phyloP scores from a whole-genome alignment of 2,888 invertebrate species.

The Onchidella celtica region DNA sequence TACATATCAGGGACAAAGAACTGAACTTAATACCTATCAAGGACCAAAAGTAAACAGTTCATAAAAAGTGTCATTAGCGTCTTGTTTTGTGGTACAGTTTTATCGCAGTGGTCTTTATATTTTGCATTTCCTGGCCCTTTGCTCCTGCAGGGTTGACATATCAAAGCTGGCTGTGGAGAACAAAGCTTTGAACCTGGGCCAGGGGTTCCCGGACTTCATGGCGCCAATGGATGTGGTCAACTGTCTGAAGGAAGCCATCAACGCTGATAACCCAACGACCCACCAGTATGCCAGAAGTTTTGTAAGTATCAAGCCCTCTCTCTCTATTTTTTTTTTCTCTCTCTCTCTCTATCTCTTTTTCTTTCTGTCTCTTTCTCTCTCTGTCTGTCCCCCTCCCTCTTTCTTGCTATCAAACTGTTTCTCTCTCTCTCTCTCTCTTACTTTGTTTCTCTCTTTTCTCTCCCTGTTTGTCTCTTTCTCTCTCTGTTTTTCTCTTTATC shows the following conservation, averaged over 20 bases:
- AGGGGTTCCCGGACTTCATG: conserved; percentile 95
- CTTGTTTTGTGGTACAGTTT: no score
- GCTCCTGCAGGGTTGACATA: conserved; percentile 90
- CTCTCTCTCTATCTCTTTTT: conserved; percentile 29
- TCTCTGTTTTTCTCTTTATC: not conserved
- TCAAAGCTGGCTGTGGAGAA: conserved; percentile 89
- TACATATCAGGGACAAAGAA: no score
- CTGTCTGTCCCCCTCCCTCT: conserved; percentile 12
- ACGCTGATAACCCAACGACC: conserved; percentile 85
- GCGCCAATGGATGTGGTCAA: conserved; percentile 89
- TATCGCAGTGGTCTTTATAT: no score
- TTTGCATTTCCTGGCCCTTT: no score
- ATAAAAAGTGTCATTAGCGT: no score
- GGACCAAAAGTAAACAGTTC: no score
- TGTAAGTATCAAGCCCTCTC: conserved; percentile 87
- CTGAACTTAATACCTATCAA: no score
- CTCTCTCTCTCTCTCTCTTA: not conserved
- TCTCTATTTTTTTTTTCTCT: not conserved
- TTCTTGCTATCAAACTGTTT: not conserved
- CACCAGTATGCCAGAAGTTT: conserved; percentile 97
- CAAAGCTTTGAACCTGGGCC: conserved; percentile 94
- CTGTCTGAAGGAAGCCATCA: conserved; percentile 86
- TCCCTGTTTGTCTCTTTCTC: not conserved
- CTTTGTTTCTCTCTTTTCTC: conserved; percentile 2
- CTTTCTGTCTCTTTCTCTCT: conserved; percentile 6